Base-by-base conservation (phyloP, 1,140 invertebrate species). In the Carposina sasakii region DNA sequence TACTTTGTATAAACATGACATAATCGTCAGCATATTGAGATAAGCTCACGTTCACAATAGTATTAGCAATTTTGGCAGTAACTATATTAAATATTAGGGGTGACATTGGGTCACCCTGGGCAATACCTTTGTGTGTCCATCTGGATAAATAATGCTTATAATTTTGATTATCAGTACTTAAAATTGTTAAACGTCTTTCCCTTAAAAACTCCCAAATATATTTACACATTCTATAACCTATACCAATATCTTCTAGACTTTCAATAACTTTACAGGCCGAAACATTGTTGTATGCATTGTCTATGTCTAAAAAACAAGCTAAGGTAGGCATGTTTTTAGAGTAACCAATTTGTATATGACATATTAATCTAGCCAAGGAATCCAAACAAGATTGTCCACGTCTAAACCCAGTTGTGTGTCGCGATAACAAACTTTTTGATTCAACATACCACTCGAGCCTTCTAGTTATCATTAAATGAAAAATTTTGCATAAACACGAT, bases 201-300 rank as follows among this genome's bases (percentile, higher is more conserved):
- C 31, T 63, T 22, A 63, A 26, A 48, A 54, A 63, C 5, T 36
- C 13, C 56, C 52, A 67, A 19, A 64, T 13, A 43, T 64, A 57
- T 20, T 31, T 45, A 41, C 53, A 59, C 26, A 54, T 46, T 21
- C 41, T 34, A 9, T 26, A 28, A 4, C 52, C 62, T 26, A 53
- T 26, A 8, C 51, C 16, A 12, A 58, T 21, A 12, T 56, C 17
- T 46, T 62, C 54, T 8, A 68, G 28, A 5, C 36, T 52, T 10
- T 20, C 22, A 2, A 64, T 12, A 8, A 62, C 13, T 26, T 40
- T 52, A 16, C 54, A 36, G 10, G 53, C 21, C 3, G 41, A n/a
- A 0, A 62, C 34, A 52, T 65, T 62, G 26, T 67, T 63, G 47
- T 64, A 62, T 15, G 57, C 63, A 22, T 52, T 55, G 37, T 62